Base-by-base conservation (phyloP, 2,888 invertebrate species). In the Andrena bicolor region DNA sequence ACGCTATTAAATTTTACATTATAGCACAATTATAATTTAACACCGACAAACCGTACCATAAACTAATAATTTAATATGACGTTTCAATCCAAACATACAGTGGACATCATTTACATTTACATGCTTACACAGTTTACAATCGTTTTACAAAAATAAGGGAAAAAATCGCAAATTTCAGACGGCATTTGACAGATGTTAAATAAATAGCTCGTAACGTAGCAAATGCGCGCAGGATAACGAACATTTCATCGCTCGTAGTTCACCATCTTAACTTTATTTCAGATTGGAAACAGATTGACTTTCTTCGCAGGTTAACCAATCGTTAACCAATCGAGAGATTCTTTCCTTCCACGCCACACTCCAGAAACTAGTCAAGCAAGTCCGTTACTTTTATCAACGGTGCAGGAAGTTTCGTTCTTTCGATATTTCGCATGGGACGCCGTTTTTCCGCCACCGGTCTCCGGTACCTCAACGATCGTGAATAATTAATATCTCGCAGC, bases 381-480 rank as follows among this genome's bases (percentile, higher is more conserved):
- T 26, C 56, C 82, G 75, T 82, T 84, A 60, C 20, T 23, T 32
- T 51, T 66, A 77, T 35, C 20, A 60, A 77, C 51, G 7, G 4
- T 26, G 16, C 53, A 69, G 53, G 63, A 69, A 68, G 32, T 58
- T 48, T 23, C 30, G 23, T n/a, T 68, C 53, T 30, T 32, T 61
- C 28, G 20, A 7, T 32, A 51, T 53, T 75, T 20, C 20, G 13
- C 32, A 23, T 30, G 10, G 16, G n/a, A 13, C n/a, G n/a, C 28
- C 20, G 26, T 16, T 70, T 32, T 65, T 68, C 49, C 49, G 6
- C 30, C 51, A 10, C 49, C 16, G 48, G 8, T 35, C 20, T n/a
- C 61, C 20, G 20, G 26, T 69, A 60, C 32, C 41, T 58, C 20
- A 26, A 35, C 13, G 56, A 28, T 56, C 64, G 64, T 41, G 56